Percentiles rank a stretch among this genome's conserved stretches.
Evolutionary conservation across 2,888 invertebrate genomes (phyloP).

Genomic region (Bellardia pandia): DNA sequence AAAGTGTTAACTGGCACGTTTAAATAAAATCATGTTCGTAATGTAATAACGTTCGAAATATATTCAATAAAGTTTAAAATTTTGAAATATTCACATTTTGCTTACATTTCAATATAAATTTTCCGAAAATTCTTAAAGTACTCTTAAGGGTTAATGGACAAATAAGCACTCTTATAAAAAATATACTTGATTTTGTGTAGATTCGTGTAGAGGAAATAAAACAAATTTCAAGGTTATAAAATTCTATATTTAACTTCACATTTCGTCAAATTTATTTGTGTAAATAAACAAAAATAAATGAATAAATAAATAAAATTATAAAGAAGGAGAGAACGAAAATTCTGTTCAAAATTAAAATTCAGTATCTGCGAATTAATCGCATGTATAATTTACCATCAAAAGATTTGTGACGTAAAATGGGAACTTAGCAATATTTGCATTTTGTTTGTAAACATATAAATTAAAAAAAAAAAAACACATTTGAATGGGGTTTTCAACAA

Average conservation of each 20-base stretch:
- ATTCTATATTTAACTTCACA: constrained; percentile 52
- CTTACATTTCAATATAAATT: neutral
- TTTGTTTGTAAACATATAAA: neutral
- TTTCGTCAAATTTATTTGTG: constrained; percentile 41
- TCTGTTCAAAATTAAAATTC: neutral
- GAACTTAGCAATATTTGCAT: neutral
- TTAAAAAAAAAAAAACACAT: too few species aligned
- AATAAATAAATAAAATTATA: constrained; percentile 39
- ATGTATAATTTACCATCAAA: neutral
- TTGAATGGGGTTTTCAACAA: too few species aligned
- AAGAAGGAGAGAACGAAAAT: neutral
- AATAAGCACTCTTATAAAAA: constrained; percentile 1
- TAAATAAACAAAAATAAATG: constrained; percentile 1
- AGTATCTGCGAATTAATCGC: neutral
- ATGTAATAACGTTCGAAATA: too few species aligned
- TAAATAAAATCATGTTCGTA: too few species aligned
- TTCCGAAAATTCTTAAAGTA: neutral
- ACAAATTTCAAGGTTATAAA: constrained; percentile 62
- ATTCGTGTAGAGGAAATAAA: constrained; percentile 52
- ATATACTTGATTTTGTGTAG: constrained; percentile 25
- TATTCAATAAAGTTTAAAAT: too few species aligned
- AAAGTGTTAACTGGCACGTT: too few species aligned
- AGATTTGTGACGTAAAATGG: neutral
- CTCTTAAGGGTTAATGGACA: neutral
- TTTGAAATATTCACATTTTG: too few species aligned